Conservation (phyloP, 2,797 vertebrate genomes). For the Microtus agrestis region DNA sequence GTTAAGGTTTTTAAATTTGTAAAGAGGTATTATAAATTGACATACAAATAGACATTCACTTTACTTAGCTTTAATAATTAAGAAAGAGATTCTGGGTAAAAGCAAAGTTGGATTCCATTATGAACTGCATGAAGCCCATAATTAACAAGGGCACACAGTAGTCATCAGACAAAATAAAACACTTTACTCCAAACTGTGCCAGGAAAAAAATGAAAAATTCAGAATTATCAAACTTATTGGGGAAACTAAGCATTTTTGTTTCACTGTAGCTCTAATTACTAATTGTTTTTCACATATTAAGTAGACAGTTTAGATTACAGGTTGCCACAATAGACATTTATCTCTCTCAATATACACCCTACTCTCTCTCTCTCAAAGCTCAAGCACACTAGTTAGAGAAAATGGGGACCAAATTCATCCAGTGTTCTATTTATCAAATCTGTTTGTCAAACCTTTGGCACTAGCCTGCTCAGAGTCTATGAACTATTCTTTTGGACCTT, state of each 20-base stretch:
- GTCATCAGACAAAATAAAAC: constrained; percentile 7
- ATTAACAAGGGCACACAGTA: neutral
- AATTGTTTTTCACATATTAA: constrained; percentile 38
- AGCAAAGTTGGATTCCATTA: neutral
- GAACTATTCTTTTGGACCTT: neutral
- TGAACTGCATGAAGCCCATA: neutral
- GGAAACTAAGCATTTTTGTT: constrained; percentile 45
- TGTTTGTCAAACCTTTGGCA: neutral
- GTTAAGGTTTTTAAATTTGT: constrained; percentile 60
- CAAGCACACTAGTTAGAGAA: neutral
- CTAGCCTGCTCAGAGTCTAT: neutral
- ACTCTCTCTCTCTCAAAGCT: neutral
- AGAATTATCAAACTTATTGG: constrained; percentile 14
- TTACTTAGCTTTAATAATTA: constrained; percentile 58
- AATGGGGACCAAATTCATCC: neutral
- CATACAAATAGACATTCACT: constrained; percentile 12
- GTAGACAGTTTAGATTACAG: constrained; percentile 28
- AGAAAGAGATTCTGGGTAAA: constrained; percentile 5
- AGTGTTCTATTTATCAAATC: neutral
- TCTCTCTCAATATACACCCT: neutral
- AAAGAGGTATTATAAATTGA: constrained; percentile 27
- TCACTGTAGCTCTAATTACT: neutral
- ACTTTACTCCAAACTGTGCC: neutral
- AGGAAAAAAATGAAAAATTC: constrained; percentile 50
- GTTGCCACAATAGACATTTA: neutral